phyloP scores from a whole-genome alignment of 35 echinoderm and acorn worm species.

The Apostichopus japonicus region DNA sequence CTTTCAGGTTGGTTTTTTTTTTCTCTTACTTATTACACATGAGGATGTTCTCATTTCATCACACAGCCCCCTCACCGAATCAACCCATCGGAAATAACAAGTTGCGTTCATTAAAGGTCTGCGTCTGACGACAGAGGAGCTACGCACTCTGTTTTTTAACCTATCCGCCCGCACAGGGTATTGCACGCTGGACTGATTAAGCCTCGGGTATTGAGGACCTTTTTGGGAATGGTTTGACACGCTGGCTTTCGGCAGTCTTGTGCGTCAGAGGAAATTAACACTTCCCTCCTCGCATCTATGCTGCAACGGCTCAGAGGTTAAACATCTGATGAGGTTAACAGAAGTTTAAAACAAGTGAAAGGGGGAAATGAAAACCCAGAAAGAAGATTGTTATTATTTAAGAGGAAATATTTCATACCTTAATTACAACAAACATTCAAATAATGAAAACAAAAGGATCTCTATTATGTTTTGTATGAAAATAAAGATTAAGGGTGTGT shows the following conservation, averaged over 20 bases:
- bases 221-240: not conserved
- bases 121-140: no score
- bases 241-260: not conserved
- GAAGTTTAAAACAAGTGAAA: not conserved
- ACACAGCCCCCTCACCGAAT: not conserved
- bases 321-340: not conserved
- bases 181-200: not conserved
- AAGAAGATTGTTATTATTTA: not conserved
- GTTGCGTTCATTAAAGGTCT: not conserved
- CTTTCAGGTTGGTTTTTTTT: no score
- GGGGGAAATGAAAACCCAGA: not conserved
- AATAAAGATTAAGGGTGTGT: no score
- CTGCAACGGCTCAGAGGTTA: no score
- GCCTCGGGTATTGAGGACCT: not conserved
- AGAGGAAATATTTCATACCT: not conserved
- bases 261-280: not conserved
- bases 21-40: no score
- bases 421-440: not conserved
- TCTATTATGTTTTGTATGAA: no score
- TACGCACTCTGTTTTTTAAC: no score
- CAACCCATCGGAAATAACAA: not conserved
- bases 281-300: not conserved
- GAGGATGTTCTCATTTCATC: not conserved
- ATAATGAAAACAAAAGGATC: no score
- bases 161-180: not conserved